phyloP scores from a whole-genome alignment of 2,113 vertebrate genomes.

The Dinomys branickii region DNA sequence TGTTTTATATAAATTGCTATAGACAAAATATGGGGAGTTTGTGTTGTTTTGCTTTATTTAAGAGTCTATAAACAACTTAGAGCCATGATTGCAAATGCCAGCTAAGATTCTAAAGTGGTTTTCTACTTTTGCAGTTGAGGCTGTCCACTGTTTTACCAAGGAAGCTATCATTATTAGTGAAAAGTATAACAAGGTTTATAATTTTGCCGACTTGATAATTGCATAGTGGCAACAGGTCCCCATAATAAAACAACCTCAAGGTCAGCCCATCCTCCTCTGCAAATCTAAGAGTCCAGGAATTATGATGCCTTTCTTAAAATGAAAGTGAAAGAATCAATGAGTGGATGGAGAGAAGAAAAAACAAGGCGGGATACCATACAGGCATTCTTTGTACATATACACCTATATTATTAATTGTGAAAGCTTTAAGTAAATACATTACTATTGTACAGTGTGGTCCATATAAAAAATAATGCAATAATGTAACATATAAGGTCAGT shows the following conservation, averaged over 20 bases:
- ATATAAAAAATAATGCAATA: constrained; percentile 36
- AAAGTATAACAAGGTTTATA: background rate
- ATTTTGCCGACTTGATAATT: constrained; percentile 18
- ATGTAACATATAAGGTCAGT: background rate
- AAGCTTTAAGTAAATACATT: constrained; percentile 45
- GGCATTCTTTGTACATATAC: background rate
- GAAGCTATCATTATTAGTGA: constrained; percentile 41
- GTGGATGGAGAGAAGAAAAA: background rate
- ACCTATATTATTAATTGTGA: constrained; percentile 30
- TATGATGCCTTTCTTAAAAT: background rate
- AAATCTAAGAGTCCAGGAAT: background rate
- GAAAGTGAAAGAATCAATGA: background rate
- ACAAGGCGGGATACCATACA: background rate
- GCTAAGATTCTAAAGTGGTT: constrained; percentile 24
- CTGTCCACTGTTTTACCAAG: constrained; percentile 3
- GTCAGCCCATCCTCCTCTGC: background rate
- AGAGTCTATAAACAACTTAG: constrained; percentile 15
- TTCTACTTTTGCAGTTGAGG: constrained; percentile 28
- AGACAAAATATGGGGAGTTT: constrained; percentile 15
- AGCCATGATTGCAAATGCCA: constrained; percentile 19
- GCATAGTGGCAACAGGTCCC: background rate
- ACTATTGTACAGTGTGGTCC: background rate
- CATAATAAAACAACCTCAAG: constrained; percentile 5
- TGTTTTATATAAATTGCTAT: constrained; percentile 41
- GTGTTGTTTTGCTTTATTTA: constrained; percentile 53